phyloP scores from a whole-genome alignment of 2,888 invertebrate species.

The Papilio gigon region DNA sequence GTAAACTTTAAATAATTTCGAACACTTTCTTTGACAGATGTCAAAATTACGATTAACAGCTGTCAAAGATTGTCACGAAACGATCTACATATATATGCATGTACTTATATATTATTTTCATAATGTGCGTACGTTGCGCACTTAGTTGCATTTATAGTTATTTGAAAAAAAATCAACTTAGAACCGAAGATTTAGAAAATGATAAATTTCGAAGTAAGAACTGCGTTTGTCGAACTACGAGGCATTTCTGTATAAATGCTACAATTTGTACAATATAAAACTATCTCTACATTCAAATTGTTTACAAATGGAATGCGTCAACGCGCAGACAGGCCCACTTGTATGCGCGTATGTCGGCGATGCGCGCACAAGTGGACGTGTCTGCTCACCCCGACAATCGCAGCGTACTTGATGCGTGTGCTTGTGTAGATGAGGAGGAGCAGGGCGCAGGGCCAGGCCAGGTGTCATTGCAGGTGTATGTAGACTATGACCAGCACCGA shows the following conservation, averaged over 20 bases:
- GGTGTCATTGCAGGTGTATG: conserved; percentile 77
- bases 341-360: conserved; percentile 24
- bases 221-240: conserved; percentile 69
- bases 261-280: conserved; percentile 63
- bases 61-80: conserved; percentile 12
- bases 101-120: background rate
- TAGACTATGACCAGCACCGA: conserved; percentile 78
- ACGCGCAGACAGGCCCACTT: background rate
- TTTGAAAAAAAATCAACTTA: background rate
- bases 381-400: conserved; percentile 67
- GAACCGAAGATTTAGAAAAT: conserved; percentile 1
- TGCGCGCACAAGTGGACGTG: conserved; percentile 30
- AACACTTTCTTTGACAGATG: conserved; percentile 45
- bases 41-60: conserved; percentile 43
- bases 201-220: conserved; percentile 34
- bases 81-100: background rate
- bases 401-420: conserved; percentile 66
- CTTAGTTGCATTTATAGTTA: conserved; percentile 7
- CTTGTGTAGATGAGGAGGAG: conserved; percentile 72
- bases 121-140: conserved; percentile 13
- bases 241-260: conserved; percentile 58
- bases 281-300: conserved; percentile 41
- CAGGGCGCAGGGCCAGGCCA: conserved; percentile 76
- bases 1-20: conserved; percentile 23
- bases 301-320: conserved; percentile 36